Evolutionary conservation across 2,113 vertebrate genomes (phyloP).

Genomic region (Pomatorhinus ruficollis): DNA sequence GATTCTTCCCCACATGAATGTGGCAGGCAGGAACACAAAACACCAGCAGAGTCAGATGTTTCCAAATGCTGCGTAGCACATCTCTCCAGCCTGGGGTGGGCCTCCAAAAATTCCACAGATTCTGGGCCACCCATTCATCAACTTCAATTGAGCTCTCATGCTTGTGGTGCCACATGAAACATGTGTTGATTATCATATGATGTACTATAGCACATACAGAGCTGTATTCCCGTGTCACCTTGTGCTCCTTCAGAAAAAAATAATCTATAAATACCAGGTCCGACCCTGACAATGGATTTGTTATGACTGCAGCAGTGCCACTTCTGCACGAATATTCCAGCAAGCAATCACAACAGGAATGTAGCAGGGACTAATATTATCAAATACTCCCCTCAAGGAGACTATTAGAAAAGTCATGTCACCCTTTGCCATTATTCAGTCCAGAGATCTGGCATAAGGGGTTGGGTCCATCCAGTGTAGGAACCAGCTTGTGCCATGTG

Average conservation of each 20-base stretch:
- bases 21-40: background rate
- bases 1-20: background rate
- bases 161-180: background rate
- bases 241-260: background rate
- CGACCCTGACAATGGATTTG: slow-evolving; percentile 2
- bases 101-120: slow-evolving; percentile 41
- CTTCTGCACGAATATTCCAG: slow-evolving; percentile 14
- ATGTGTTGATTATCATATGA: slow-evolving; percentile 1
- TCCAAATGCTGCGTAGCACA: background rate
- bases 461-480: background rate
- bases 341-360: slow-evolving; percentile 21
- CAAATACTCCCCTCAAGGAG: background rate
- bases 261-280: background rate
- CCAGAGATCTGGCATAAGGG: background rate
- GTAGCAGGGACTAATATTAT: background rate
- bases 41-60: background rate
- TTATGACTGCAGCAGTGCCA: slow-evolving; percentile 1
- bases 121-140: slow-evolving; percentile 50
- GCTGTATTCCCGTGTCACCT: background rate
- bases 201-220: background rate
- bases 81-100: background rate
- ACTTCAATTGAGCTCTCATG: background rate
- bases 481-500: background rate
- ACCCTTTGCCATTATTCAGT: background rate
- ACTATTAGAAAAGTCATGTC: background rate